Conservation (phyloP, 37 sponge, comb jelly and placozoan species). For the Diacarnus erythraeanus region DNA sequence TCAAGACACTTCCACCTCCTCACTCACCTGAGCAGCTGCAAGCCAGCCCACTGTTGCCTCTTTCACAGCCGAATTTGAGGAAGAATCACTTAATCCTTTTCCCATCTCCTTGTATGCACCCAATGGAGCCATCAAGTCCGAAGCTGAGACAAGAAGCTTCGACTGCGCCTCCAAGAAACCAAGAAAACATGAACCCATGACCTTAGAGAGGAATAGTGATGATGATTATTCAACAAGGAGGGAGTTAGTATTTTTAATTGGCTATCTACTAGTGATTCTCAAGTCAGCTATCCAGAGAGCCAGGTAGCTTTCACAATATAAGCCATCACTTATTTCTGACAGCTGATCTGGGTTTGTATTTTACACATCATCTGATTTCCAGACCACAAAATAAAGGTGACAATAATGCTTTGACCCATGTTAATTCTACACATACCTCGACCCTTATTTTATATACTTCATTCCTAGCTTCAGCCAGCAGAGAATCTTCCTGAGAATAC, state of each 20-base stretch:
- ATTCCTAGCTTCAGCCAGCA: constrained; percentile 37
- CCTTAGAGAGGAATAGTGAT: constrained; percentile 24
- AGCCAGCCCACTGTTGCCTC: constrained; percentile 73
- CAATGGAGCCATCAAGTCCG: constrained; percentile 59
- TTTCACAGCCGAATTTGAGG: constrained; percentile 16
- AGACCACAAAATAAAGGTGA: no score
- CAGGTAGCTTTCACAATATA: no score
- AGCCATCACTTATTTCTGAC: no score
- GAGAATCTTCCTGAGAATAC: constrained; percentile 48
- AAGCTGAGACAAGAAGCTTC: constrained; percentile 27
- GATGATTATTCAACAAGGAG: neutral
- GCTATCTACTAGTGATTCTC: no score
- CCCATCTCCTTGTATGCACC: constrained; percentile 63
- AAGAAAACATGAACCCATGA: constrained; percentile 68
- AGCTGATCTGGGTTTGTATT: no score
- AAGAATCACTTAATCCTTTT: constrained; percentile 28
- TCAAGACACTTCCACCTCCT: neutral
- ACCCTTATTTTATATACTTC: constrained; percentile 46
- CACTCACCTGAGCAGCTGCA: constrained; percentile 76
- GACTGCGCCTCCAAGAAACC: constrained; percentile 56
- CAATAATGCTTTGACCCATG: no score
- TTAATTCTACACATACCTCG: constrained; percentile 48
- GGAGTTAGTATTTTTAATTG: neutral
- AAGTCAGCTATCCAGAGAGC: no score
- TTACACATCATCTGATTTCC: no score